Evolutionary conservation across 2,888 invertebrate species (phyloP), one percentile per base, ranked within the genome.

Genomic region (Itoplectis maculator): DNA sequence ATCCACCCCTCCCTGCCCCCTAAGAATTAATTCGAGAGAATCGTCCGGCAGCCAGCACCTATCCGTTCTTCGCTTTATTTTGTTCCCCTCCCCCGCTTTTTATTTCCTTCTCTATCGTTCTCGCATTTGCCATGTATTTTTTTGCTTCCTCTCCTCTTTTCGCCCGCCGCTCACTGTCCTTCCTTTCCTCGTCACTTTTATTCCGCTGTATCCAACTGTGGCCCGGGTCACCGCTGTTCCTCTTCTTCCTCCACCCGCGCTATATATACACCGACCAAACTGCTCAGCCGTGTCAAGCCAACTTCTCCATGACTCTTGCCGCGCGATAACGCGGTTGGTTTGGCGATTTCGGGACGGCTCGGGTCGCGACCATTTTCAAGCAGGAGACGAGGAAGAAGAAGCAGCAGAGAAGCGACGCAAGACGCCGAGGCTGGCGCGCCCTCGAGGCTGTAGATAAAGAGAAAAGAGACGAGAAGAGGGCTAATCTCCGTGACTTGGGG

Each of bases 1-100:
- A 87, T 85, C 84, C 83, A 83, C 79, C 82, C 73, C 80, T 56
- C 76, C 47, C 61, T 42, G 29, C 68, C 75, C n/a, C 90, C 90
- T 92, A 92, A 92, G 92, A 92, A 92, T 92, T 92, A 92, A 92
- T 92, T 92, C 92, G 91, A 90, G 91, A 91, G 92, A 92, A 92
- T 91, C 91, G 91, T 90, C 90, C 91, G 87, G 89, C 88, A 89
- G 88, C 90, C 89, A 88, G 86, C 81, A 79, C 80, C 76, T 78
- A 86, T 87, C 81, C 79, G 79, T 82, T 78, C 77, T 77, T 77
- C 68, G 82, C 85, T 81, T 81, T 79, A 76, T 84, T 82, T 56
- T 79, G 79, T 78, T 80, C 80, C 84, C 83, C n/a, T n/a, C n/a
- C n/a, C n/a, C n/a, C n/a, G n/a, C n/a, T n/a, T 76, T 85, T 61